Conservation (phyloP, 2,888 invertebrate genomes). For the Ophioninae sp. region DNA sequence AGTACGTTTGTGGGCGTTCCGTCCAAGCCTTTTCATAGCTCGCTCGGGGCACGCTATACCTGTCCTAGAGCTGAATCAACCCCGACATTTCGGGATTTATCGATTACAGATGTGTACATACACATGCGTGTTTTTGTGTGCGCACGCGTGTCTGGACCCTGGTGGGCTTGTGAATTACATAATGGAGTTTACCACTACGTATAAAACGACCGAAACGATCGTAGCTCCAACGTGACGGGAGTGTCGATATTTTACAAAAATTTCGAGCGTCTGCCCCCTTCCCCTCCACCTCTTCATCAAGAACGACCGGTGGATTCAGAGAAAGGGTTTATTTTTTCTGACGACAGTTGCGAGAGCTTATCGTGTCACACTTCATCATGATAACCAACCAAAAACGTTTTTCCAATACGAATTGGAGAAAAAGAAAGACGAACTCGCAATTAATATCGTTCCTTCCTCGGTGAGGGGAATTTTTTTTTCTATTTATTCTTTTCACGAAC, state of each 20-base stretch:
- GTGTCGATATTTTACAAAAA: slow-evolving; percentile 16
- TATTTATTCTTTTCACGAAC: not conserved
- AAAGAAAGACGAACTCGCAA: not conserved
- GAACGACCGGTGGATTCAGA: not conserved
- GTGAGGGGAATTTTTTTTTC: no score
- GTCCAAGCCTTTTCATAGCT: slow-evolving; percentile 31
- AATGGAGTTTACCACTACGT: slow-evolving; percentile 9
- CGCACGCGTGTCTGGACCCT: not conserved
- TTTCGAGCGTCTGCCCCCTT: not conserved
- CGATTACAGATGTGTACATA: slow-evolving; percentile 15
- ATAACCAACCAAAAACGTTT: slow-evolving; percentile 1
- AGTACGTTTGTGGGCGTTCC: slow-evolving; percentile 57
- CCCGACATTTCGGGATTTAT: slow-evolving; percentile 47
- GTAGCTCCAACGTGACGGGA: slow-evolving; percentile 4
- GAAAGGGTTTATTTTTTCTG: slow-evolving; percentile 14
- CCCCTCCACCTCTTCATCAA: no score
- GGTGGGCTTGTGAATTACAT: not conserved
- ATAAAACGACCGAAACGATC: not conserved
- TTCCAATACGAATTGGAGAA: not conserved
- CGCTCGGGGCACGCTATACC: slow-evolving; percentile 20
- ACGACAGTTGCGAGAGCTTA: not conserved
- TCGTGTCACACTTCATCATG: slow-evolving; percentile 5
- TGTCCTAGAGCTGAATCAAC: slow-evolving; percentile 37
- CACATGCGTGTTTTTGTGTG: not conserved
- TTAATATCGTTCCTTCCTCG: slow-evolving; percentile 4